Conservation (phyloP, 2,888 invertebrate genomes). For the Apantesis nais region DNA sequence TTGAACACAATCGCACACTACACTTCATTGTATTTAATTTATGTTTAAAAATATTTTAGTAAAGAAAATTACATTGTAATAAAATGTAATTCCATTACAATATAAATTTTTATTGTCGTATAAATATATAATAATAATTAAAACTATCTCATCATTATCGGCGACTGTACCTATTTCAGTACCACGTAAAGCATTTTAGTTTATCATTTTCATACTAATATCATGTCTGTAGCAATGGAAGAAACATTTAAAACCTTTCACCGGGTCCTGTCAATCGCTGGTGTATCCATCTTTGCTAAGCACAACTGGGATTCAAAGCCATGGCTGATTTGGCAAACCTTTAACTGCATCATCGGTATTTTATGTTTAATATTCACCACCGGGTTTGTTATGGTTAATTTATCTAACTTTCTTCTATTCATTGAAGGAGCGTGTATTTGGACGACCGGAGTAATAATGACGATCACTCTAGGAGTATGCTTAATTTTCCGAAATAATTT, state of each 20-base stretch:
- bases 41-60: not conserved
- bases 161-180: constrained; percentile 48
- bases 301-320: constrained; percentile 61
- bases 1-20: not conserved
- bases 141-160: constrained; percentile 8
- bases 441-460: constrained; percentile 75
- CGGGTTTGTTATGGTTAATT: constrained; percentile 61
- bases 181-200: constrained; percentile 12
- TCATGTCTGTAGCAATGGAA: constrained; percentile 58
- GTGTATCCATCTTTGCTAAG: constrained; percentile 68
- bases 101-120: not conserved
- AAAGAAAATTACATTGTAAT: not conserved
- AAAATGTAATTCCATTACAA: not conserved
- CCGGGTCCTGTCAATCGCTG: constrained; percentile 65
- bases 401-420: constrained; percentile 58
- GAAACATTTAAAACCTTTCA: constrained; percentile 65
- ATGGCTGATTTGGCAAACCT: constrained; percentile 66
- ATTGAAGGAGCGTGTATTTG: constrained; percentile 79
- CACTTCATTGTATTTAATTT: not conserved
- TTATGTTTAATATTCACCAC: constrained; percentile 70
- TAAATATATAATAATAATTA: not conserved
- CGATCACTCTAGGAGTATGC: constrained; percentile 68
- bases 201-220: constrained; percentile 19
- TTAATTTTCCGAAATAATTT: constrained; percentile 66
- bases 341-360: constrained; percentile 65